phyloP scores from a whole-genome alignment of 2,797 vertebrate genomes.

The Manis javanica region DNA sequence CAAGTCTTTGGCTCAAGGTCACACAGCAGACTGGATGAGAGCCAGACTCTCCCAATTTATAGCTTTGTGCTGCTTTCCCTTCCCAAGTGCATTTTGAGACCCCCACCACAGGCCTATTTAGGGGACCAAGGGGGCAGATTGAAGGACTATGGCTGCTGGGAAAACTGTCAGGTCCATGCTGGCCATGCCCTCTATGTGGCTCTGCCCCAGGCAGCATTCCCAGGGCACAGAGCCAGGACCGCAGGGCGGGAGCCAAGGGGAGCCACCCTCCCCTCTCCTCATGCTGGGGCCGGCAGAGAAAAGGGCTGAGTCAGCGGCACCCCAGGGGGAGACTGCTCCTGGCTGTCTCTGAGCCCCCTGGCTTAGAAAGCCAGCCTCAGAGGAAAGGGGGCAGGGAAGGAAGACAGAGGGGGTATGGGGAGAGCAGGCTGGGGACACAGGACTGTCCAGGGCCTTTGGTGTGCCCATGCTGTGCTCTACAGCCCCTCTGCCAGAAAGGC shows the following conservation, averaged over 20 bases:
- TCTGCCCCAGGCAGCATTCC: slow-evolving; percentile 56
- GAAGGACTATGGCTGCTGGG: neutral
- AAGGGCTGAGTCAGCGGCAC: slow-evolving; percentile 70
- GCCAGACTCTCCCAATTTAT: neutral
- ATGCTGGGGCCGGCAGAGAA: neutral
- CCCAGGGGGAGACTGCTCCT: neutral
- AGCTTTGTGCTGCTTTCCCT: too few species aligned
- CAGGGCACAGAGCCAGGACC: slow-evolving; percentile 50
- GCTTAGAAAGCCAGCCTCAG: neutral
- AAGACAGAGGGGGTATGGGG: neutral
- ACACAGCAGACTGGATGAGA: neutral
- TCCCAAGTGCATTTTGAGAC: neutral
- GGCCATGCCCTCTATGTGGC: neutral
- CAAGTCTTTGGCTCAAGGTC: slow-evolving; percentile 39
- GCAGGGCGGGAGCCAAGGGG: neutral
- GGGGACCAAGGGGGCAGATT: neutral
- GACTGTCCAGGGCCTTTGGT: neutral
- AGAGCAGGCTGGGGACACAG: neutral
- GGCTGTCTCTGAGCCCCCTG: neutral
- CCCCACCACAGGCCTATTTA: neutral
- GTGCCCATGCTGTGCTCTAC: neutral
- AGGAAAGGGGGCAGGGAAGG: neutral
- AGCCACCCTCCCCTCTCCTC: neutral
- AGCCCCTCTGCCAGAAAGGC: neutral
- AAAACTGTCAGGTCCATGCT: neutral